Base-by-base conservation (phyloP, 2,888 invertebrate genomes). In the Drosophila kuntzei region DNA sequence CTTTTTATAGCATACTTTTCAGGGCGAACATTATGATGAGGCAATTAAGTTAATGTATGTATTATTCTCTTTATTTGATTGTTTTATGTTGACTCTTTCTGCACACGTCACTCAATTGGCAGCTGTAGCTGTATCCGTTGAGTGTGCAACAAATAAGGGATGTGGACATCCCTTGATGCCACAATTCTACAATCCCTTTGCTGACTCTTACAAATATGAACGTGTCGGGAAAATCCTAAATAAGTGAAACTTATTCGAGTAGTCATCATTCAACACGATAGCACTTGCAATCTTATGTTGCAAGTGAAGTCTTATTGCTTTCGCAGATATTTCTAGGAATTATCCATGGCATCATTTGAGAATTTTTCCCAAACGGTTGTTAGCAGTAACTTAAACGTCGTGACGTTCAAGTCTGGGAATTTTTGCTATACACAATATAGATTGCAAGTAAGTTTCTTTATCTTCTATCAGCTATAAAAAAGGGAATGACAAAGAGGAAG, bases 1-100 rank as follows among this genome's bases (percentile, higher is more conserved):
- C 8, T 29, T 57, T 62, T 66, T 25, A 41, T 63, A 67, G 67
- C 57, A 63, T 62, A 63, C 67, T 62, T 62, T 67, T 67, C 62
- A 27, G 67, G 34, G 62, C 36, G 16, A 34, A 11, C 32, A 20
- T 18, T 32, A 39, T 47, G 34, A 44, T 34, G 46, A 9, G 50
- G n/a, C 62, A 61, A 67, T 62, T 62, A 67, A 67, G 18, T 34
- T 22, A 22, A 43, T 32, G 32, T 22, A 43, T 32, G 32, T 14
- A 27, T 39, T 41, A 14, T 54, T n/a, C 20, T 27, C 7, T 27
- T 27, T 27, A 27, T 27, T 27, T 22, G n/a, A n/a, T n/a, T n/a
- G n/a, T n/a, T 14, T 11, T 5, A n/a, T 14, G 14, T 9, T n/a
- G 14, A 11, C 20, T 43, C 32, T 34, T 32, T 22, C n/a, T 34